Base-by-base conservation (phyloP, 2,888 invertebrate species). In the Drepana falcataria region DNA sequence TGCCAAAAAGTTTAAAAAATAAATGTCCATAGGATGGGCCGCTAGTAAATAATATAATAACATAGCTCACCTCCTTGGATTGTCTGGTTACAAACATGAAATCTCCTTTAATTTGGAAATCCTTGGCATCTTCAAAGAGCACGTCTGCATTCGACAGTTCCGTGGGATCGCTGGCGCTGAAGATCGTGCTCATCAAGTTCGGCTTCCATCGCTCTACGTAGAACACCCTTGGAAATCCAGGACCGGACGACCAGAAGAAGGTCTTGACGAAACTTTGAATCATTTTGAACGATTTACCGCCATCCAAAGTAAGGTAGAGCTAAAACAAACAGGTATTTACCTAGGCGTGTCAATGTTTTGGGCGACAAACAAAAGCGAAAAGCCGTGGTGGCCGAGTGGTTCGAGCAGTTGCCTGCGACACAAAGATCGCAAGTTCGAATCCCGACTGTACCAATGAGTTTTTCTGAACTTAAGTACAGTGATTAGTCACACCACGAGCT, bases 61-160 rank as follows among this genome's bases (percentile, higher is more conserved):
- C 55, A 51, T 49, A 59, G 54, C 92, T 91, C 75, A 95, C 95
- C 88, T 92, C 91, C 64, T 88, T 90, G 49, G 85, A 83, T 75
- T 93, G 93, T 73, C 93, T 94, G 0, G 96, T 95, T 0, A 95
- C 96, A 83, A 98, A 97, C 93, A 97, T 94, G 79, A 95, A 97
- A 69, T 96, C 95, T 21, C 95, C 96, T 73, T 94, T 95, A 41
- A 96, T 93, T 75, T 95, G 95, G 81, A 97, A 96, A 76, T 97
- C 96, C 71, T 95, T 94, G 1, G 96, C 95, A 64, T 94, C 93
- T 33, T 92, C 91, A 51, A 95, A 93, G 37, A 95, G 79, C 1
- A 91, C 83, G 52, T 84, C 79, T 4, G 90, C 91, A 77, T 73
- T 95, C 76, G 55, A 80, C 62, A 93, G 78, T 55, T 92, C 91